Evolutionary conservation across 92 coral and sea anemone species (phyloP).

Genomic region (Palythoa grandiflora): DNA sequence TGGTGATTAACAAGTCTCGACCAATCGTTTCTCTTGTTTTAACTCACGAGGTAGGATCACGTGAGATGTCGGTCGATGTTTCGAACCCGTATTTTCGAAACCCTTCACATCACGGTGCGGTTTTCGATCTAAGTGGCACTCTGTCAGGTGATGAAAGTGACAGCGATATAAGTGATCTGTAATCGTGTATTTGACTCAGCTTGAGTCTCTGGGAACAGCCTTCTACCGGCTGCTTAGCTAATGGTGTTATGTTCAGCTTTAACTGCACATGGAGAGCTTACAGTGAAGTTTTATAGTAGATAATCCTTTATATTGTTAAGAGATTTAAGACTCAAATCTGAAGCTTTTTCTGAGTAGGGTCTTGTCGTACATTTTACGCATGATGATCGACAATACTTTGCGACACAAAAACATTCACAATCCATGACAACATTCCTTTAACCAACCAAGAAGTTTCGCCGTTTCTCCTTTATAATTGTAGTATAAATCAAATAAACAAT

Average conservation of each 20-base stretch:
- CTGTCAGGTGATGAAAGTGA: slow-evolving; percentile 90
- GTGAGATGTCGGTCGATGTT: slow-evolving; percentile 97
- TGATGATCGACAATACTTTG: no score
- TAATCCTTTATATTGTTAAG: no score
- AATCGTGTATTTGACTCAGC: neutral
- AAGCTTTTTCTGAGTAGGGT: no score
- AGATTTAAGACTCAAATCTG: no score
- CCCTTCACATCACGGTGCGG: slow-evolving; percentile 98
- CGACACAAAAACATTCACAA: no score
- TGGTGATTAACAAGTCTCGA: slow-evolving; percentile 96
- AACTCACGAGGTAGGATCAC: slow-evolving; percentile 87
- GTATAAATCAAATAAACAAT: no score
- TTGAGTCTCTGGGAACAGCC: neutral
- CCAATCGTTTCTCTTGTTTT: slow-evolving; percentile 93
- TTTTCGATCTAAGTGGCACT: slow-evolving; percentile 85
- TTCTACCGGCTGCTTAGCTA: neutral
- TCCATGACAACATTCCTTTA: no score
- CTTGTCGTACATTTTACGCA: no score
- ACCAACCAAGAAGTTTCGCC: no score
- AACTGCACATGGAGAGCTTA: no score
- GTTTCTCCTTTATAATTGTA: no score
- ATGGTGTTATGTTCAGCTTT: neutral
- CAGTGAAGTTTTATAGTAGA: no score
- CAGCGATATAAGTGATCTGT: slow-evolving; percentile 56
- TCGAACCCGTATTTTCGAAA: slow-evolving; percentile 90